A percentile compares a stretch with the other conserved stretches of the same genome.
These are phyloP conservation scores for Colaptes auratus DNA, from an alignment of 2,113 vertebrate genomes.

Conservation along the genomic window DNA sequence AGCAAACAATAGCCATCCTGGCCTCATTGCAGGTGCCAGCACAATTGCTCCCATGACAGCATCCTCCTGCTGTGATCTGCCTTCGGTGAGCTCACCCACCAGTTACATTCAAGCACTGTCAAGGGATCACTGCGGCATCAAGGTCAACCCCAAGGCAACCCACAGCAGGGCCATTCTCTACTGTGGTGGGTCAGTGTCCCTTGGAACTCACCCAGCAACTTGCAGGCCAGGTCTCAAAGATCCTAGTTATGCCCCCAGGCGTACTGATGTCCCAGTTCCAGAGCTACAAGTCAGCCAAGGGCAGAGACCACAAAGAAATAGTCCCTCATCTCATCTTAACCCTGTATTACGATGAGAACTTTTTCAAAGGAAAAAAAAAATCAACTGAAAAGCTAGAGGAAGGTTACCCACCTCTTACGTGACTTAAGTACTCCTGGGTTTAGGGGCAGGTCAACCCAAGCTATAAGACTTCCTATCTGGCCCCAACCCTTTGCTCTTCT, in stretches of 20 bases:
- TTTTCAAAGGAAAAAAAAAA: not conserved
- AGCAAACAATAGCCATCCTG: slow-evolving; percentile 74
- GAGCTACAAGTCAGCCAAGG: not conserved
- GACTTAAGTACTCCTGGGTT: not conserved
- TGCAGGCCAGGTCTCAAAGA: not conserved
- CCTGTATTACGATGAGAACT: not conserved
- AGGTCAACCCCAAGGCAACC: not conserved
- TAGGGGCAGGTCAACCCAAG: not conserved
- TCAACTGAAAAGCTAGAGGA: not conserved
- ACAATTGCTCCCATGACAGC: not conserved
- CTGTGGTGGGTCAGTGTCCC: not conserved
- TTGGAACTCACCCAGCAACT: not conserved
- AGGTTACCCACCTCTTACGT: not conserved
- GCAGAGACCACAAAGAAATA: not conserved
- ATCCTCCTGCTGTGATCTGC: not conserved
- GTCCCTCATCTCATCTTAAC: not conserved
- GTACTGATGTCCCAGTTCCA: not conserved
- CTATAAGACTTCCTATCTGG: not conserved
- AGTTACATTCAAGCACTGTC: not conserved
- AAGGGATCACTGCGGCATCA: not conserved
- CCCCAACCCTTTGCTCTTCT: not conserved
- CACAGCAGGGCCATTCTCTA: not conserved
- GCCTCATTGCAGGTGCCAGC: slow-evolving; percentile 16
- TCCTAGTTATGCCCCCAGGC: not conserved
- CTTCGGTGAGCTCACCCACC: not conserved